A percentile compares a stretch with the other conserved stretches of the same genome.
Evolutionary conservation across 2,888 invertebrate genomes (phyloP).

Genomic region (Calliopum simillimum): DNA sequence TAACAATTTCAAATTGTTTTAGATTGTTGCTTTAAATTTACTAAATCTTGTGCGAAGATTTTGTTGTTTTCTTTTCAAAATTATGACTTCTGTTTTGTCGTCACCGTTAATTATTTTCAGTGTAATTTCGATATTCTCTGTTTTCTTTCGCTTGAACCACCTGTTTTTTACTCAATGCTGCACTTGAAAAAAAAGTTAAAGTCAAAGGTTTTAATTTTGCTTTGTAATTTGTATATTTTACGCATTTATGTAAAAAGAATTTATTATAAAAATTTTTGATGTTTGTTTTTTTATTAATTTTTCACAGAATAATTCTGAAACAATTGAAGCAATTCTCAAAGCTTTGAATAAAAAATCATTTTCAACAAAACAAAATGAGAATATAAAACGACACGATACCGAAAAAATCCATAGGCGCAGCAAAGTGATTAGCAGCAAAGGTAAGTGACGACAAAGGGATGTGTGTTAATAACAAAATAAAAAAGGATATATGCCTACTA

Average conservation of each 20-base stretch:
- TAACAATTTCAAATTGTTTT: not conserved
- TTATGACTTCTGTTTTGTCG: not conserved
- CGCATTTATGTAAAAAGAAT: constrained; percentile 42
- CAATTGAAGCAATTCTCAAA: constrained; percentile 44
- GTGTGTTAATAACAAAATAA: too few species aligned
- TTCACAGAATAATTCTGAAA: constrained; percentile 45
- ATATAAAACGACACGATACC: constrained; percentile 36
- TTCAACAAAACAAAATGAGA: constrained; percentile 37
- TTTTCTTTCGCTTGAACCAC: constrained; percentile 6
- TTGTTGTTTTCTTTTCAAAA: not conserved
- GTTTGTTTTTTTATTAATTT: constrained; percentile 35
- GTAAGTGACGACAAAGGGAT: constrained; percentile 20
- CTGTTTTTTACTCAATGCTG: constrained; percentile 19
- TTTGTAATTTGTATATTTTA: constrained; percentile 43
- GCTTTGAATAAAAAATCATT: constrained; percentile 42
- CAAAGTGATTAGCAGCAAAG: constrained; percentile 19
- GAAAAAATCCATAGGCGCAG: constrained; percentile 28
- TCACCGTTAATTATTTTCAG: constrained; percentile 5
- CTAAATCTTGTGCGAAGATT: constrained; percentile 9
- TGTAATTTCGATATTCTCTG: constrained; percentile 1
- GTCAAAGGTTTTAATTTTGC: constrained; percentile 5
- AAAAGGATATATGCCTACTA: too few species aligned
- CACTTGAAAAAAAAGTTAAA: constrained; percentile 8
- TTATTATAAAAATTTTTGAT: constrained; percentile 36
- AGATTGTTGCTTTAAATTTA: not conserved